Base-by-base conservation (phyloP, 1,140 invertebrate genomes). In the Drosophila paulistorum region DNA sequence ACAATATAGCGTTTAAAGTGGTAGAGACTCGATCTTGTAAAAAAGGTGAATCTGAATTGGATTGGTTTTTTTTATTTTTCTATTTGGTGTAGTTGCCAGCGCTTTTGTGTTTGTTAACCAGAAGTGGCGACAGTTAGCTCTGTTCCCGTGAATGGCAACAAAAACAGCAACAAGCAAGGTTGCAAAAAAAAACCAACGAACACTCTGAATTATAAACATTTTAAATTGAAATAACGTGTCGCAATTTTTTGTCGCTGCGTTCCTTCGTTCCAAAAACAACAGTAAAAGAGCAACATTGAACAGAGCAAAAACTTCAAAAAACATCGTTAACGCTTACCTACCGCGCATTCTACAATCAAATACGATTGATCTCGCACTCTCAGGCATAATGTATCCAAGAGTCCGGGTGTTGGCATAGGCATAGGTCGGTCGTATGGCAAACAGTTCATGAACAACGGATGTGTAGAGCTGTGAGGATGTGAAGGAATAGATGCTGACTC, bases 151-250 rank as follows among this genome's bases (percentile, higher is more conserved):
- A 65, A 61, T 55, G 64, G 48, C 60, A 82, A 71, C 65, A 57
- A 48, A 65, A 39, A 39, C 64, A 82, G 74, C 63, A 57, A 72
- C 62, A 67, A 65, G 62, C 48, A 48, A 61, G 26, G 17, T 51
- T 23, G 6, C 62, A 65, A 59, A 68, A 67, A 67, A 74, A 71
- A 48, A 71, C 51, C 70, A 68, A 65, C 71, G 71, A 89, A 81
- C 84, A 80, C 80, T 74, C 84, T 89, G 84, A 89, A 89, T 89
- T 89, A 89, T 89, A 89, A 89, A 89, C 84, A 89, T 89, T 89
- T 89, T 89, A 89, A 89, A 89, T 89, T 89, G 84, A 89, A 89
- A 90, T 89, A 89, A 89, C 84, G 84, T 89, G 84, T 89, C 71
- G 84, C 85, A 83, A 90, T 89, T 89, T 87, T 83, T 83, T 81